phyloP scores from a whole-genome alignment of 2,113 vertebrate species.

The Cephalopholis sonnerati region DNA sequence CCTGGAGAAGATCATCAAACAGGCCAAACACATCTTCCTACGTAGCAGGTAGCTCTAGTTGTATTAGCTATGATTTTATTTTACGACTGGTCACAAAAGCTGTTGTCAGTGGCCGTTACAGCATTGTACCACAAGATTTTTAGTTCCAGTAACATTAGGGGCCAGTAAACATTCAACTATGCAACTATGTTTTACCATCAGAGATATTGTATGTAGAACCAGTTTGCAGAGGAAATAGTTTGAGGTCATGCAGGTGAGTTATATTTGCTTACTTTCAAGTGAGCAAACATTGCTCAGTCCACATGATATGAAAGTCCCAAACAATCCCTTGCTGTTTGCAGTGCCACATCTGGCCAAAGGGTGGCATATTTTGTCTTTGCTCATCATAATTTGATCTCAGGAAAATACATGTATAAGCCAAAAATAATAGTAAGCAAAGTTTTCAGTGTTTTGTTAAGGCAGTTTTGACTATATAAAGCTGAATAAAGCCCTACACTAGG shows the following conservation, averaged over 20 bases:
- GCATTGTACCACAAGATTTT: neutral
- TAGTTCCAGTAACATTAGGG: neutral
- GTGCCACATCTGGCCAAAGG: neutral
- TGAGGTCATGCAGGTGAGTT: neutral
- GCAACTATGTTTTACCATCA: neutral
- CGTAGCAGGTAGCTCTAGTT: conserved; percentile 87
- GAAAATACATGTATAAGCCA: neutral
- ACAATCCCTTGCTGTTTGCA: neutral
- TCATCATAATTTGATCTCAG: neutral
- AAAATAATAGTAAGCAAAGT: neutral
- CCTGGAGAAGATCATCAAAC: conserved; percentile 98
- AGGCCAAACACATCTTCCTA: conserved; percentile 98
- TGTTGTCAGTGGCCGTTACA: fast-evolving
- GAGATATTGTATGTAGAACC: neutral
- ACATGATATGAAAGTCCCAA: neutral
- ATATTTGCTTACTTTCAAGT: neutral
- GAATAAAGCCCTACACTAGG: too few species aligned
- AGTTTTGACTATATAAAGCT: neutral
- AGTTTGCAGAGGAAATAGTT: neutral
- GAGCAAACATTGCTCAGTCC: neutral
- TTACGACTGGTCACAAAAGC: neutral
- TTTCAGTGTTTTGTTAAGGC: neutral
- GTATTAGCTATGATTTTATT: neutral
- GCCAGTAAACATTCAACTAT: neutral
- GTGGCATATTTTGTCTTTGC: neutral